Conservation (phyloP, 2,113 vertebrate species). For the Tamias sibiricus region DNA sequence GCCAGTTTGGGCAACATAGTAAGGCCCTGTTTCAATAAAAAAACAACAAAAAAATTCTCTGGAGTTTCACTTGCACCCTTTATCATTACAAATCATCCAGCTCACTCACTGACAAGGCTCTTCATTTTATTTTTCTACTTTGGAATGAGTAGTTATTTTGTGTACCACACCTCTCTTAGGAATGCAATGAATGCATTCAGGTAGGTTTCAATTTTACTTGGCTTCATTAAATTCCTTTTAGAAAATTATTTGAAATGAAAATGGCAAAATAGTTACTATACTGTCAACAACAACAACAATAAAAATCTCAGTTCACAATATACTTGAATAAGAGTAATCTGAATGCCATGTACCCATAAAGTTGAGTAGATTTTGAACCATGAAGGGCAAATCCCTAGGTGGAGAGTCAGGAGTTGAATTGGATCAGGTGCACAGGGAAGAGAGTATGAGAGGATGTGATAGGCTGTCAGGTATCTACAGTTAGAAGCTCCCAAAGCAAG, state of each 20-base stretch:
- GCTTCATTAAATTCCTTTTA: neutral
- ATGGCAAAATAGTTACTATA: neutral
- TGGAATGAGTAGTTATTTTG: neutral
- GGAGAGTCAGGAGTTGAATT: neutral
- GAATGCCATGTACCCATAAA: neutral
- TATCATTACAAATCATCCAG: neutral
- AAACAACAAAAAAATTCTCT: neutral
- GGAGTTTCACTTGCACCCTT: neutral
- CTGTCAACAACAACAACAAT: neutral
- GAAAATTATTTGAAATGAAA: constrained; percentile 40
- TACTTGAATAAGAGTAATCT: neutral
- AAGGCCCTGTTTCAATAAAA: neutral
- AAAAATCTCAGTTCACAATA: neutral
- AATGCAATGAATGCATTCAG: neutral
- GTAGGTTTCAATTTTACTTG: neutral
- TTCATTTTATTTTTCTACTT: constrained; percentile 13
- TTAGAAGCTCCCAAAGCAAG: neutral
- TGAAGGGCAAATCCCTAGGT: neutral
- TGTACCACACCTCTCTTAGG: neutral
- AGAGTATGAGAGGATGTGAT: neutral
- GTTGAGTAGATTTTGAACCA: constrained; percentile 35
- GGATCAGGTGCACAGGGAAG: neutral
- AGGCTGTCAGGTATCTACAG: neutral
- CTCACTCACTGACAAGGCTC: neutral
- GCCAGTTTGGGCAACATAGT: neutral